Conservation (phyloP, 2,113 vertebrate genomes). For the Phrynosoma platyrhinos region DNA sequence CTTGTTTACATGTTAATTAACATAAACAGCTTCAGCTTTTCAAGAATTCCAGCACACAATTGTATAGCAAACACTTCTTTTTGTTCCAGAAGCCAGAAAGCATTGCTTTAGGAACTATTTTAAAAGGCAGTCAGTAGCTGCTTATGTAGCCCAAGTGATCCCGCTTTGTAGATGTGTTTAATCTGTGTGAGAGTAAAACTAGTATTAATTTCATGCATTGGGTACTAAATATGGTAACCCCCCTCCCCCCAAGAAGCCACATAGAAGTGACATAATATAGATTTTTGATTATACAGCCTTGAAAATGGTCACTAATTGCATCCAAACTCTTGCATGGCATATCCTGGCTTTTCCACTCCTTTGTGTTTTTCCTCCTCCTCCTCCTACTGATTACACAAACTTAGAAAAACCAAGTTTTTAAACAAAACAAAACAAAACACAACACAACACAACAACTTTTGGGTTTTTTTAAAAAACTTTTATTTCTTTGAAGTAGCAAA, state of each 20-base stretch:
- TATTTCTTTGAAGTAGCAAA: no score
- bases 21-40: background rate
- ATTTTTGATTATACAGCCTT: background rate
- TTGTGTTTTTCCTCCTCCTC: no score
- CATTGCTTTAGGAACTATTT: background rate
- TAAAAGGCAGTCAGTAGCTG: background rate
- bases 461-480: no score
- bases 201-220: background rate
- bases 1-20: conserved; percentile 12
- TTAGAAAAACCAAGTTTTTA: no score
- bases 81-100: background rate
- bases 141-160: background rate
- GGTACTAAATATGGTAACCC: background rate
- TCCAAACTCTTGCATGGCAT: no score
- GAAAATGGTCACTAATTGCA: no score
- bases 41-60: background rate
- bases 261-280: background rate
- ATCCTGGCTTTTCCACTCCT: no score
- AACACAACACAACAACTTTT: no score
- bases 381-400: no score
- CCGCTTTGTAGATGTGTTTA: background rate
- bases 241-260: background rate
- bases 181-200: background rate
- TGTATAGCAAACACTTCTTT: background rate
- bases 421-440: no score